Evolutionary conservation across 2,113 vertebrate genomes (phyloP).

Genomic region (Rhinoderma darwinii): DNA sequence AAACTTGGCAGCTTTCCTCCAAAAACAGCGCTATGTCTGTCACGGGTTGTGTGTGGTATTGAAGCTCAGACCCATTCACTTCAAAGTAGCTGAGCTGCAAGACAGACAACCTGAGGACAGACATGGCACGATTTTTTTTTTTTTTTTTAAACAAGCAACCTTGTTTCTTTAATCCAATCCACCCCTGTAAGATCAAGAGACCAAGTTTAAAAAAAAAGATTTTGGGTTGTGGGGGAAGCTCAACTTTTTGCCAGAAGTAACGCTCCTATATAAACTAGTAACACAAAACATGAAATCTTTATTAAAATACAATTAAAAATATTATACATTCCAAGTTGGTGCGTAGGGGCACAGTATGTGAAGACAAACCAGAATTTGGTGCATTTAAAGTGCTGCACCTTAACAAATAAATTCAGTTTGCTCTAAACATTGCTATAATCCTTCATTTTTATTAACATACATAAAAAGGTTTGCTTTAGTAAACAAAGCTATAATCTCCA

Average conservation of each 20-base stretch:
- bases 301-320: background rate
- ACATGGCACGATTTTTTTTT: too few relatives aligned
- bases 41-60: too few relatives aligned
- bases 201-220: background rate
- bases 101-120: too few relatives aligned
- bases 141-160: too few relatives aligned
- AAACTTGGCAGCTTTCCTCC: too few relatives aligned
- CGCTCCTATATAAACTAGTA: background rate
- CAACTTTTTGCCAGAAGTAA: background rate
- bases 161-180: too few relatives aligned
- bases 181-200: too few relatives aligned
- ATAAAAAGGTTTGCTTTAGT: background rate
- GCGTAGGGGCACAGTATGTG: background rate
- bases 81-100: too few relatives aligned
- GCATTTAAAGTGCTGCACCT: background rate
- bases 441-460: constrained; percentile 46
- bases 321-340: background rate
- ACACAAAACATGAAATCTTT: background rate
- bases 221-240: background rate
- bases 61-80: too few relatives aligned
- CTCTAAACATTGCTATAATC: constrained; percentile 17
- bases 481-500: constrained; percentile 24
- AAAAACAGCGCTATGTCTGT: too few relatives aligned
- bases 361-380: background rate
- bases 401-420: constrained; percentile 2